Evolutionary conservation across 2,113 vertebrate species (phyloP), one percentile per base, ranked within the genome.

Genomic region (Rhadina sibilatrix): DNA sequence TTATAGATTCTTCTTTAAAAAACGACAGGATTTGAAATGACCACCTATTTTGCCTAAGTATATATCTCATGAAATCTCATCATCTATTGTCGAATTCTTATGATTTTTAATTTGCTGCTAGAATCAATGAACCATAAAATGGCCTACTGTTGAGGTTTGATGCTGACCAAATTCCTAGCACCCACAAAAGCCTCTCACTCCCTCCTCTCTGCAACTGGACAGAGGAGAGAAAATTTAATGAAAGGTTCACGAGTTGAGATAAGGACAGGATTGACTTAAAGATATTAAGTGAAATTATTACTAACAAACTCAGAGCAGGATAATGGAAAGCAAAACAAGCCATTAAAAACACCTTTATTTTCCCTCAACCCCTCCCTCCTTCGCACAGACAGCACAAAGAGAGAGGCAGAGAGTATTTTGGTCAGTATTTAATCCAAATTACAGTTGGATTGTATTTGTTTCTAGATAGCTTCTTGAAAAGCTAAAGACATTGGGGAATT

Each of bases 81-180:
- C 1, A 47, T 40, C 28, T 40, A 11, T n/a, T 79, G 5, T 35
- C 81, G 37, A 78, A 75, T 87, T 84, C 31, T 70, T 78, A n/a
- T 15, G 10, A 22, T 52, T 83, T 49, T 82, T 76, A 15, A 50
- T 56, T 42, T 88, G 49, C 22, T 76, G 12, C 17, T 44, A 33
- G 30, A 91, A 40, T 49, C 49, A 56, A 11, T 35, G 47, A 69
- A 28, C 19, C 12, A 61, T 70, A 53, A 47, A 63, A 35, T 10
- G 9, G 4, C 65, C 47, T 31, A 59, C 21, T 18, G 17, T 23
- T 0, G 0, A 37, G 31, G 17, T 68, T 68, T 86, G 16, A 37
- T 27, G 14, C 27, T 52, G 44, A 27, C 31, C 14, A 77, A 60
- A 37, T 33, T 5, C 18, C 37, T 31, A 59, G 44, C 37, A 52